Conservation (phyloP, 2,888 invertebrate species). For the Bibio marci region DNA sequence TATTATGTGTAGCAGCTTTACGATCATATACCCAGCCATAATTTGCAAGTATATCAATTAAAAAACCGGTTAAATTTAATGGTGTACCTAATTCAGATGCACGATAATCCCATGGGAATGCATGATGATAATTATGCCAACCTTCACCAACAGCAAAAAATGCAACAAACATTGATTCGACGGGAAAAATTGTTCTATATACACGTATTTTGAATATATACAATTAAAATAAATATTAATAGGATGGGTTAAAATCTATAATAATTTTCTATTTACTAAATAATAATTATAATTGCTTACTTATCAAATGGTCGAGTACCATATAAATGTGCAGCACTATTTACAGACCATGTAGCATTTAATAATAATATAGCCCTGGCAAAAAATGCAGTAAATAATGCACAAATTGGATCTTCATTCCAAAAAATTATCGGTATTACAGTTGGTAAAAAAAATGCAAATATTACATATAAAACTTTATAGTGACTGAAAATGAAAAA, state of each 20-base stretch:
- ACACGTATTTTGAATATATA: background rate
- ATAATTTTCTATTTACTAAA: background rate
- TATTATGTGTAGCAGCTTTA: slow-evolving; percentile 20
- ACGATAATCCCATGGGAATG: slow-evolving; percentile 79
- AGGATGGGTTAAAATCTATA: background rate
- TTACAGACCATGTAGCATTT: slow-evolving; percentile 57
- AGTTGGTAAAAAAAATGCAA: slow-evolving; percentile 38
- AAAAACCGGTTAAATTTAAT: slow-evolving; percentile 42
- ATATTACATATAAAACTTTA: slow-evolving; percentile 32
- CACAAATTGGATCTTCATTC: slow-evolving; percentile 39
- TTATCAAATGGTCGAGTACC: slow-evolving; percentile 51
- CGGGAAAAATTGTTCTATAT: slow-evolving; percentile 48
- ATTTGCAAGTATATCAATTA: slow-evolving; percentile 46
- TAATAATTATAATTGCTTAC: slow-evolving; percentile 20
- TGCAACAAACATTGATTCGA: slow-evolving; percentile 51
- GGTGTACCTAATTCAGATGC: slow-evolving; percentile 53
- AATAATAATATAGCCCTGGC: slow-evolving; percentile 39
- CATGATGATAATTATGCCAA: slow-evolving; percentile 84
- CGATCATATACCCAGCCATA: slow-evolving; percentile 33
- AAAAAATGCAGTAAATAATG: slow-evolving; percentile 39
- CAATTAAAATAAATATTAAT: background rate
- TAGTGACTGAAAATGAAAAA: slow-evolving; percentile 34
- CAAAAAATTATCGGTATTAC: slow-evolving; percentile 41
- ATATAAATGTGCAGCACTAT: slow-evolving; percentile 52
- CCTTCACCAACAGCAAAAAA: slow-evolving; percentile 60